Evolutionary conservation across 1,140 invertebrate species (phyloP), one percentile per base, ranked within the genome.

Genomic region (Penaeus chinensis): DNA sequence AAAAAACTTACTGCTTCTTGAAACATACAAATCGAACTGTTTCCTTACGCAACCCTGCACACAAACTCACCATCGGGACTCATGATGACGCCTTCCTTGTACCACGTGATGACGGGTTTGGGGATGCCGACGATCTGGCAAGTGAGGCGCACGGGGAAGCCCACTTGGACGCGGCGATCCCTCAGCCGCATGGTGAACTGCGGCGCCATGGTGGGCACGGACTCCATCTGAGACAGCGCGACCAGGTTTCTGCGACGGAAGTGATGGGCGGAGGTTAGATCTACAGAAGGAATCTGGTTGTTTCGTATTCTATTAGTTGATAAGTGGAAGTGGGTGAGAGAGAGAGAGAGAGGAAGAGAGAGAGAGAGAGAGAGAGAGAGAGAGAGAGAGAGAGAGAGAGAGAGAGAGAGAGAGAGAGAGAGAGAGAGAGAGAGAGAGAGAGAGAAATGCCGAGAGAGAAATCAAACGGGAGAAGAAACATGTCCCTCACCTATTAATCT

Each of bases 161-260:
- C 95, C 11, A 95, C 94, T 91, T 97, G 95, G 0, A 97, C 95
- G 16, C 96, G 93, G 81, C 96, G 93, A 91, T 97, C 96, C n/a
- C 96, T 93, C 42, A 98, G 92, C 37, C 96, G 94, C 95, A 97
- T 97, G 0, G 96, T 97, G 91, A 98, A 98, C 91, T 97, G 95
- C 0, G 97, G 97, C 2, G 96, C 91, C 82, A 91, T 89, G 66
- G 74, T 77, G 32, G 82, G 69, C 19, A 85, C 88, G 1, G 66
- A 71, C 42, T 91, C 90, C 71, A 88, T 87, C 79, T 88, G 81
- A 0, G 89, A 89, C 19, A 90, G 86, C 22, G 88, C 78, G 84
- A 89, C 77, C 84, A 91, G 65, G 84, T 89, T 80, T 42, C 91
- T 91, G 85, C 20, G 63, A 83, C 37, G 54, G 60, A 3, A 18